Base-by-base conservation (phyloP, 2,888 invertebrate genomes). In the Epistrophe grossulariae region DNA sequence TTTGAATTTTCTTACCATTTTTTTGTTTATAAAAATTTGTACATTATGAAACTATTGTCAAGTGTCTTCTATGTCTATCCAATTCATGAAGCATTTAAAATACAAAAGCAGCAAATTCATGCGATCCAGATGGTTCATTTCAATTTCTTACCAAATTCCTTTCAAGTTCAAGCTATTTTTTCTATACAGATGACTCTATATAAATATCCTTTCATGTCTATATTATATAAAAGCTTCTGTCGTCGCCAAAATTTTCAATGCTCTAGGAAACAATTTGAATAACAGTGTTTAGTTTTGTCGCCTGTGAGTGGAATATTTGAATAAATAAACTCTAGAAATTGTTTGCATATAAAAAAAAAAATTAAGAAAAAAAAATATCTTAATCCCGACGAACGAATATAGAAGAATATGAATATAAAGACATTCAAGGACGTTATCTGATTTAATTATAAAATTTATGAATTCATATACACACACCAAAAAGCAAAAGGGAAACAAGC, bases 401-500 rank as follows among this genome's bases (percentile, higher is more conserved):
- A 35, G 59, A n/a, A n/a, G 52, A 57, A 17, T 66, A 59, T 60
- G 38, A 81, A 71, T 57, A 59, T 11, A 64, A 35, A 59, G 52
- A 80, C 43, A 59, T 48, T n/a, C 81, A 76, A 84, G 76, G 74
- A 79, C 79, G 52, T 62, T 71, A 71, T 79, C 74, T 79, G 79
- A 84, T 79, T 84, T 76, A 84, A 84, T 84, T 84, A 84, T 84
- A 79, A 79, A 79, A 84, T 84, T 71, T 84, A 84, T 84, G 84
- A 84, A 79, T 84, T 50, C 45, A 64, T 64, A 38, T 10, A 83
- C 31, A 48, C 31, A 48, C 50, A 38, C 55, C 38, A 43, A 76
- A 84, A 74, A 71, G 74, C 64, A 57, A 77, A 40, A 52, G 66
- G 78, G 48, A 62, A 50, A 57, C 45, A 78, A 70, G 62, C 62